These are phyloP conservation scores for Ochropleura plecta DNA, from an alignment of 2,888 invertebrate genomes.

Conservation along the genomic window DNA sequence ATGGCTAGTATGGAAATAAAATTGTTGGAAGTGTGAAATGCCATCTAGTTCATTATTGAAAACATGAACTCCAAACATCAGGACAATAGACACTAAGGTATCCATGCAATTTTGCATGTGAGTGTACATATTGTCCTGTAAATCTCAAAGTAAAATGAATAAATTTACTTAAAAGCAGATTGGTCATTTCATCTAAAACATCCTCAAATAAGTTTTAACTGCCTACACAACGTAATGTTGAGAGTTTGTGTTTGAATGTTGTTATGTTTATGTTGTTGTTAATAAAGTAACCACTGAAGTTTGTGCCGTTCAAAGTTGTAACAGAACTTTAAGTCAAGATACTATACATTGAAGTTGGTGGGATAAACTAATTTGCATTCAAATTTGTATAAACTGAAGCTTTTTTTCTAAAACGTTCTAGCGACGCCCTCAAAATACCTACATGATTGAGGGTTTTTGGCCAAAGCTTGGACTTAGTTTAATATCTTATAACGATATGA, in stretches of 20 bases:
- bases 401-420: neutral
- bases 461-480: neutral
- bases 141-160: neutral
- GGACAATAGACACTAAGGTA: no score
- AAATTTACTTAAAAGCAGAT: no score
- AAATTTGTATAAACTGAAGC: neutral
- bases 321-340: neutral
- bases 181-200: neutral
- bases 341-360: neutral
- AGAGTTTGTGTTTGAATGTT: neutral
- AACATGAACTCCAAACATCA: no score
- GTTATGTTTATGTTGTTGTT: no score
- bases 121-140: neutral
- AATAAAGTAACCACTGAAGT: constrained; percentile 1
- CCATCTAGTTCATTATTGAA: no score
- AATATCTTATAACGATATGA: neutral
- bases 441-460: neutral
- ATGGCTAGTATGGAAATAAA: no score
- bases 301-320: neutral
- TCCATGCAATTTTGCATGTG: no score
- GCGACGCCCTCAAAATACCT: constrained; percentile 21
- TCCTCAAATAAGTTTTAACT: neutral
- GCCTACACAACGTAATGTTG: neutral
- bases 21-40: no score
- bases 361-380: neutral